Conservation (phyloP, 1,140 invertebrate species). For the Eulimnadia texana region DNA sequence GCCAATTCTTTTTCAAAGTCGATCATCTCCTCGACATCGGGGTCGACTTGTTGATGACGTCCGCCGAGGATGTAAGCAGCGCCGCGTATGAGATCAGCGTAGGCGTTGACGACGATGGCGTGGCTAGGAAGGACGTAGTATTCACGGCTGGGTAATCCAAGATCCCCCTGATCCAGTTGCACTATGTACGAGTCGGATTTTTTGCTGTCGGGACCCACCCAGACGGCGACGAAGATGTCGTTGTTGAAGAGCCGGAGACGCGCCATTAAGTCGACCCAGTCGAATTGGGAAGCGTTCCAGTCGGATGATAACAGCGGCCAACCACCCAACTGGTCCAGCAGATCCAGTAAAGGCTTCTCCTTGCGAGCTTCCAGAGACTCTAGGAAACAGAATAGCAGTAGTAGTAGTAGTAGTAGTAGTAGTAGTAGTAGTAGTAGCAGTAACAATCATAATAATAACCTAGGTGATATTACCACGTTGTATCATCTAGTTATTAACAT, state of each 20-base stretch:
- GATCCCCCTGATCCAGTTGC: slow-evolving; percentile 68
- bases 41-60: slow-evolving; percentile 36
- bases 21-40: slow-evolving; percentile 55
- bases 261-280: slow-evolving; percentile 59
- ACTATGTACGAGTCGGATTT: slow-evolving; percentile 70
- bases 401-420: too few species aligned
- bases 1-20: slow-evolving; percentile 66
- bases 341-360: slow-evolving; percentile 49
- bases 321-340: slow-evolving; percentile 59
- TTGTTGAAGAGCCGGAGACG: slow-evolving; percentile 66
- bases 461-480: too few species aligned
- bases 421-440: too few species aligned
- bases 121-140: slow-evolving; percentile 62
- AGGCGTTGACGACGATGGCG: slow-evolving; percentile 54
- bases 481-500: too few species aligned
- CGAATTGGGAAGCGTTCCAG: slow-evolving; percentile 48
- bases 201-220: slow-evolving; percentile 75
- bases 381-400: slow-evolving; percentile 17
- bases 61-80: slow-evolving; percentile 52
- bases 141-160: slow-evolving; percentile 69
- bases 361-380: slow-evolving; percentile 40
- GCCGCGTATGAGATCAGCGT: slow-evolving; percentile 57
- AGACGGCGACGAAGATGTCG: slow-evolving; percentile 63
- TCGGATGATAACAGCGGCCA: slow-evolving; percentile 60
- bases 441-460: too few species aligned